Evolutionary conservation across 2,797 vertebrate species (phyloP), one percentile per base, ranked within the genome.

Genomic region (Champsocephalus gunnari): DNA sequence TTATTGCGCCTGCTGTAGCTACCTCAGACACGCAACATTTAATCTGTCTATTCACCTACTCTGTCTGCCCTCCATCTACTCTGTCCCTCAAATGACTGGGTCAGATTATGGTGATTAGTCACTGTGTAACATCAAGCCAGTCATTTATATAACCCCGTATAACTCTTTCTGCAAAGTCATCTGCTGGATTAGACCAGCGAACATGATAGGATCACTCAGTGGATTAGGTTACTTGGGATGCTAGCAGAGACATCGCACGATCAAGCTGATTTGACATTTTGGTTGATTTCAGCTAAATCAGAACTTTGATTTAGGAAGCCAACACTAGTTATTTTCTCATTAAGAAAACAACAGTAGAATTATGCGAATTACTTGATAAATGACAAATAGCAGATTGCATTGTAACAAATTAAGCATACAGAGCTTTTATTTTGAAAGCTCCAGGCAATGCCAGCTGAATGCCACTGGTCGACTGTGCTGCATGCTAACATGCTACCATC

Each of bases 91-190:
- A 85, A 80, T 85, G 84, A 87, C 75, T 85, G 62, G 76, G 70
- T 79, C 81, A 88, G 90, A 88, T 93, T 92, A 92, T 74, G 74
- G 79, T 75, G 89, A 92, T 92, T 91, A 89, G 89, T 81, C 75
- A 32, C 70, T 3, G 70, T 70, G 71, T 87, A 82, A 85, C 85
- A 88, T 86, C 67, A 66, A 89, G 73, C 81, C 88, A 85, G 80
- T 81, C 84, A 82, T 88, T 92, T 92, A 91, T 84, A 84, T 90
- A 93, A 92, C 86, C 51, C 75, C 2, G 77, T 19, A 59, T 73
- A 66, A 74, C 70, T 67, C 77, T 24, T 58, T 73, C 87, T 86
- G 60, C 84, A 90, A 92, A 89, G 92, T 90, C 87, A 89, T 77
- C 71, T 56, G 69, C 77, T 73, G 82, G 88, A 89, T 92, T 88